These are phyloP conservation scores for Drosophila nasuta DNA, from an alignment of 1,140 invertebrate species.

Conservation along the genomic window DNA sequence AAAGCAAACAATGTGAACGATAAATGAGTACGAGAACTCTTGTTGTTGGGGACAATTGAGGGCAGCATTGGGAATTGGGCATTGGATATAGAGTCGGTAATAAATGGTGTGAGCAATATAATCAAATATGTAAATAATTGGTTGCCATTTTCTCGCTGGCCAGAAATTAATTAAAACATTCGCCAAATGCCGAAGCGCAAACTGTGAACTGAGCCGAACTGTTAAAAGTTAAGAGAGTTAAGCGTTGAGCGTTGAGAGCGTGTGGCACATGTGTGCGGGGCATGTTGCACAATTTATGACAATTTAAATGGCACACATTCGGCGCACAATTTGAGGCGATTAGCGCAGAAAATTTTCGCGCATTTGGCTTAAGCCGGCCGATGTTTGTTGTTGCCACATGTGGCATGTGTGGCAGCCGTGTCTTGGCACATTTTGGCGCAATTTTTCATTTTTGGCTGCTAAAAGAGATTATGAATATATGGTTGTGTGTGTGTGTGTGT, in stretches of 20 bases:
- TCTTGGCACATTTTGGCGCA: conserved; percentile 35
- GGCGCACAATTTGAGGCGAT: conserved; percentile 77
- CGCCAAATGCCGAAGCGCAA: conserved; percentile 19
- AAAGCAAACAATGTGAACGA: conserved; percentile 19
- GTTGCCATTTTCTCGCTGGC: conserved; percentile 56
- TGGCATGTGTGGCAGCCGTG: conserved; percentile 54
- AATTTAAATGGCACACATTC: conserved; percentile 82
- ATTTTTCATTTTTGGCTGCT: conserved; percentile 50
- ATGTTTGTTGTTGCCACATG: conserved; percentile 46
- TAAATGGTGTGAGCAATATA: conserved; percentile 61
- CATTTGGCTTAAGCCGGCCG: conserved; percentile 59
- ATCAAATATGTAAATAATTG: conserved; percentile 76
- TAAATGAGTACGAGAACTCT: conserved; percentile 24
- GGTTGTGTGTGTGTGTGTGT: too few relatives aligned
- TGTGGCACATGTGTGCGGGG: conserved; percentile 42
- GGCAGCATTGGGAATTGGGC: conserved; percentile 49
- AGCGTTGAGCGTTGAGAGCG: neutral
- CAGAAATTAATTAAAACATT: conserved; percentile 77
- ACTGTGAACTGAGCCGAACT: neutral
- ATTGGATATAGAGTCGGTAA: neutral
- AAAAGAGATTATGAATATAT: conserved; percentile 61
- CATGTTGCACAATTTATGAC: conserved; percentile 79
- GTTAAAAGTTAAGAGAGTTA: conserved; percentile 1
- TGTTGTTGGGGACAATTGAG: conserved; percentile 51
- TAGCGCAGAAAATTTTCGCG: conserved; percentile 76